Evolutionary conservation across 2,113 vertebrate species (phyloP).

Genomic region (Peromyscus californicus): DNA sequence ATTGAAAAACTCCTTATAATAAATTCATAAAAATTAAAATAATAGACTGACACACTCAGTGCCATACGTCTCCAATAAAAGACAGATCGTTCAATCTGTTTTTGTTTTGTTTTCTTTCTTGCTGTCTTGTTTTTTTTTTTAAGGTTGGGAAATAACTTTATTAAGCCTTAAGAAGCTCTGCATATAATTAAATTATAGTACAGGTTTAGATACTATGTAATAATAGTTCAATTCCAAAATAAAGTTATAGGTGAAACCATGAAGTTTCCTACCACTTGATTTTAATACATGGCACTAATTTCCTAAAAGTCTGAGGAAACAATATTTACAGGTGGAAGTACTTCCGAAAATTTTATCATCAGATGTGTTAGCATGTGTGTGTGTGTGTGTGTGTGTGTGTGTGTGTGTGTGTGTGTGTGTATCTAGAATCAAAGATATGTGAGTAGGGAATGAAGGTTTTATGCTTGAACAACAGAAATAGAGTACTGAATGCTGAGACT

Average conservation of each 20-base stretch:
- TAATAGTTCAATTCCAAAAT: conserved; percentile 86
- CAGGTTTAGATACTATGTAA: conserved; percentile 90
- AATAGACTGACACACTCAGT: background rate
- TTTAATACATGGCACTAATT: conserved; percentile 83
- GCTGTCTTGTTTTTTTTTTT: background rate
- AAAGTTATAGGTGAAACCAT: conserved; percentile 89
- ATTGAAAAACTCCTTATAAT: background rate
- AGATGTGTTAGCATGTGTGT: conserved; percentile 24
- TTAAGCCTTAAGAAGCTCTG: conserved; percentile 94
- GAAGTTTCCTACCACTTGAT: conserved; percentile 89
- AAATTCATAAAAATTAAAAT: background rate
- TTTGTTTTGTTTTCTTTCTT: background rate
- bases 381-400: conserved; percentile 4
- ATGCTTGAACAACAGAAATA: conserved; percentile 83
- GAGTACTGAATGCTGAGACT: conserved; percentile 64
- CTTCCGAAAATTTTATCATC: conserved; percentile 77
- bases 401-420: conserved; percentile 57
- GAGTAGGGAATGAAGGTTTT: conserved; percentile 59
- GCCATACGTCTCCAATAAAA: background rate
- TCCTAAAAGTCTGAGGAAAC: conserved; percentile 85
- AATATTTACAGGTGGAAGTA: conserved; percentile 87
- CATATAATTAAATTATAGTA: conserved; percentile 88
- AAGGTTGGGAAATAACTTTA: conserved; percentile 91
- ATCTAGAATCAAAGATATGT: conserved; percentile 71
- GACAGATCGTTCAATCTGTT: background rate